Conservation (phyloP, 2,888 invertebrate genomes). For the Lathronympha strigana region DNA sequence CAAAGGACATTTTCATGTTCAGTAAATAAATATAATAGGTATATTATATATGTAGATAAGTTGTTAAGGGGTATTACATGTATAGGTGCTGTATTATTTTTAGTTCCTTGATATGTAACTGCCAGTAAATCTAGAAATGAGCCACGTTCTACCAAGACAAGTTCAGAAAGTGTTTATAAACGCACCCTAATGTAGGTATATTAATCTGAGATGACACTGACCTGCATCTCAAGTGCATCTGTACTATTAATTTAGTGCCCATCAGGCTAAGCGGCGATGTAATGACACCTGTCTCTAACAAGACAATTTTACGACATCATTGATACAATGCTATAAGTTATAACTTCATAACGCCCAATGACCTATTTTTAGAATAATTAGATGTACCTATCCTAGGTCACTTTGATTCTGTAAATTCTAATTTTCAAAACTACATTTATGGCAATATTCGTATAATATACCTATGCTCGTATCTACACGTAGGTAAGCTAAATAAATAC, state of each 20-base stretch:
- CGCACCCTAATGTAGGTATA: neutral
- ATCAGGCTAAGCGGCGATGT: constrained; percentile 21
- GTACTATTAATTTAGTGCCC: constrained; percentile 51
- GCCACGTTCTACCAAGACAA: neutral
- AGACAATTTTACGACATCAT: constrained; percentile 18
- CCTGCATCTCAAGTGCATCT: constrained; percentile 61
- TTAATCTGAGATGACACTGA: constrained; percentile 12
- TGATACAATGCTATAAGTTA: neutral
- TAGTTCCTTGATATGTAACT: too few relatives aligned
- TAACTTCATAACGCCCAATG: neutral
- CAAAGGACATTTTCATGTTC: too few relatives aligned
- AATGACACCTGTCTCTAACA: constrained; percentile 29
- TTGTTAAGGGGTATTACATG: too few relatives aligned
- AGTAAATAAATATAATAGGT: too few relatives aligned
- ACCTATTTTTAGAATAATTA: neutral
- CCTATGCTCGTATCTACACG: neutral
- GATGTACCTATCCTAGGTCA: neutral
- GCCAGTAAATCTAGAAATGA: too few relatives aligned
- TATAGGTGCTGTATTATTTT: too few relatives aligned
- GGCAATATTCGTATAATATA: neutral
- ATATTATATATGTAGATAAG: too few relatives aligned
- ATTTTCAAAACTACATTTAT: too few relatives aligned
- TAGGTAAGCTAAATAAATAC: neutral
- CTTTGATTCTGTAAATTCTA: too few relatives aligned
- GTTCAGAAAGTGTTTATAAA: neutral